Evolutionary conservation across 1,140 invertebrate species (phyloP), one percentile per base, ranked within the genome.

Genomic region (Magallana gigas): DNA sequence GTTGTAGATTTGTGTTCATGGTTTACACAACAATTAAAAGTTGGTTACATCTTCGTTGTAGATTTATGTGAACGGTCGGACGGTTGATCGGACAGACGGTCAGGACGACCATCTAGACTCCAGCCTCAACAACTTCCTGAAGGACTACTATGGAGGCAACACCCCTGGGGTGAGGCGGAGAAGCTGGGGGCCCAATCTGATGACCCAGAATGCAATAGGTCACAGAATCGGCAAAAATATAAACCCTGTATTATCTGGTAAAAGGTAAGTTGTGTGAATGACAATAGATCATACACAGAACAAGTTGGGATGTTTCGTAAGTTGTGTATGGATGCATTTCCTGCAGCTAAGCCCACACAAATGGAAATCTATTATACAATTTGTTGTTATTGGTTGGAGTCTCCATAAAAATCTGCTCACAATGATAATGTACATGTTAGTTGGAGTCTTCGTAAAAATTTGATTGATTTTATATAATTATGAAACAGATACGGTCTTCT

Each of bases 31-130:
- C 5, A 5, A 48, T 48, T 48, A 48, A 48, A 48, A 48, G 36
- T 48, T 4, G 36, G 36, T 48, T 48, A 48, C 36, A 48, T 48
- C 36, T 48, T 48, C 5, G 3, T 48, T 48, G 7, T 90, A 91
- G 58, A 94, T 94, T 89, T 93, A 92, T 87, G 90, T 94, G 60
- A 93, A 94, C 85, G 93, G 93, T 23, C 89, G 93, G 48, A 94
- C 93, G 9, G 87, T 93, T 9, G 92, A 93, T 76, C 92, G 91
- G 84, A 92, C 81, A 81, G 68, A 76, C 68, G 88, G 76, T 85
- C 85, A 60, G 83, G 57, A 57, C 7, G 84, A 80, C 36, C 76
- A 36, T n/a, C 60, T 89, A 36, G 88, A 89, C 48, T 36, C 58
- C 56, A 89, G 88, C 71, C 62, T 89, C 18, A 89, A 89, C 85